These are phyloP conservation scores for Mustelus asterias DNA, from an alignment of 2,113 vertebrate genomes.

Conservation along the genomic window DNA sequence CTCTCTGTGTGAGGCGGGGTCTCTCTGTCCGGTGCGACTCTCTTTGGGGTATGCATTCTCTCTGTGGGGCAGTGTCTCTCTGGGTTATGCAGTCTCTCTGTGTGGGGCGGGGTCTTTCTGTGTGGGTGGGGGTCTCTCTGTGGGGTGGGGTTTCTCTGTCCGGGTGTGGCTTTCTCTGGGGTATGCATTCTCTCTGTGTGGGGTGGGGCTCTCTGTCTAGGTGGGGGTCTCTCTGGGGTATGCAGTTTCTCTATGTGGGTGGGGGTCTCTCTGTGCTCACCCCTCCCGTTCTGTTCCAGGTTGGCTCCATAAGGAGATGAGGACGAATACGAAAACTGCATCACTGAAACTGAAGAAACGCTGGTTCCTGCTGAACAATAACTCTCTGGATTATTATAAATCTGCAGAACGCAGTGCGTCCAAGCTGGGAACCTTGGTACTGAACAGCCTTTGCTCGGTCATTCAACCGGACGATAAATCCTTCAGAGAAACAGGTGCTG, in stretches of 20 bases:
- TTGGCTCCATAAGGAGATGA: slow-evolving; percentile 87
- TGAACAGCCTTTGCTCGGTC: slow-evolving; percentile 82
- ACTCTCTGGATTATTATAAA: slow-evolving; percentile 84
- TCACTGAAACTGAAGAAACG: slow-evolving; percentile 85
- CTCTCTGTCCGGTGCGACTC: no score
- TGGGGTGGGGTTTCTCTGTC: neutral
- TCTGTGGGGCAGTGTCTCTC: neutral
- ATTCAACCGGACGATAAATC: slow-evolving; percentile 79
- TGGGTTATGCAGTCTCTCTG: no score
- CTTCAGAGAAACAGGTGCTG: slow-evolving; percentile 75
- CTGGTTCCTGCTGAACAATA: slow-evolving; percentile 84
- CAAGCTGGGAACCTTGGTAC: slow-evolving; percentile 82
- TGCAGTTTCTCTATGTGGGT: neutral
- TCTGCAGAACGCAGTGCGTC: slow-evolving; percentile 74
- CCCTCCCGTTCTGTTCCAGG: slow-evolving; percentile 52
- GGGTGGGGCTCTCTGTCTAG: neutral
- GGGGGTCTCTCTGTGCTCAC: neutral
- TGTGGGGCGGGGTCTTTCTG: neutral
- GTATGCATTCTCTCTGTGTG: neutral
- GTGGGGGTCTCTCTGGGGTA: neutral
- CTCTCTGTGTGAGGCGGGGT: no score
- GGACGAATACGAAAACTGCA: slow-evolving; percentile 73
- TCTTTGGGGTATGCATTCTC: no score
- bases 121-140: neutral
- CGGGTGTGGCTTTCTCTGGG: neutral